Evolutionary conservation across 2,797 vertebrate genomes (phyloP).

Genomic region (Tamandua tetradactyla): DNA sequence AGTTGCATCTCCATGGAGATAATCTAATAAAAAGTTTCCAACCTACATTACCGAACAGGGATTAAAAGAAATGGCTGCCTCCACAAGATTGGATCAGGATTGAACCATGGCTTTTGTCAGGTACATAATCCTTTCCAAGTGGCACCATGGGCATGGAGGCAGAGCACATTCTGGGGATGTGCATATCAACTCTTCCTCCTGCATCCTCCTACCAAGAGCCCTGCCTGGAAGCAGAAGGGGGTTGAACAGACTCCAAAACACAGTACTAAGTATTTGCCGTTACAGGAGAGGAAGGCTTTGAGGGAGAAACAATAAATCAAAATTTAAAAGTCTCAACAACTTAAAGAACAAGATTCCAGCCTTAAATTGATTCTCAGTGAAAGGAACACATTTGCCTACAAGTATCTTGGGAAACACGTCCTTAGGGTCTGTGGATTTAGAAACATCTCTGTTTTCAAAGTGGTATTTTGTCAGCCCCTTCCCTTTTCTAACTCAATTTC

Average conservation of each 20-base stretch:
- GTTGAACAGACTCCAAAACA: not conserved
- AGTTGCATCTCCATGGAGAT: too few relatives aligned
- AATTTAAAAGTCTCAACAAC: constrained; percentile 21
- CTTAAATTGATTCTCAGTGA: not conserved
- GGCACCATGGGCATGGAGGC: too few relatives aligned
- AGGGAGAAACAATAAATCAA: constrained; percentile 27
- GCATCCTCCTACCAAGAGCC: not conserved
- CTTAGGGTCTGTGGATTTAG: not conserved
- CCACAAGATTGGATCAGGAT: too few relatives aligned
- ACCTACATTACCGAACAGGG: too few relatives aligned
- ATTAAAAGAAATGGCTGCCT: too few relatives aligned
- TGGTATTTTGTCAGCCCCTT: constrained; percentile 50
- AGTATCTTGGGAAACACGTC: constrained; percentile 18
- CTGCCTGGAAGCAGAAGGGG: not conserved
- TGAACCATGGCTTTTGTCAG: too few relatives aligned
- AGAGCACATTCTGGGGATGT: not conserved
- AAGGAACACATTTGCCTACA: not conserved
- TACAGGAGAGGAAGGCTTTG: not conserved
- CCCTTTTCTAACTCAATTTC: constrained; percentile 66
- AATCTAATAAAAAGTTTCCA: too few relatives aligned
- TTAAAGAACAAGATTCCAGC: constrained; percentile 16
- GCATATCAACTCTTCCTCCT: not conserved
- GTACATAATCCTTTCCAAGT: too few relatives aligned
- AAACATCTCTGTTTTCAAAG: constrained; percentile 59
- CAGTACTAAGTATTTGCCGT: not conserved